Base-by-base conservation (phyloP, 2,113 vertebrate species). In the Empidonax alnorum region DNA sequence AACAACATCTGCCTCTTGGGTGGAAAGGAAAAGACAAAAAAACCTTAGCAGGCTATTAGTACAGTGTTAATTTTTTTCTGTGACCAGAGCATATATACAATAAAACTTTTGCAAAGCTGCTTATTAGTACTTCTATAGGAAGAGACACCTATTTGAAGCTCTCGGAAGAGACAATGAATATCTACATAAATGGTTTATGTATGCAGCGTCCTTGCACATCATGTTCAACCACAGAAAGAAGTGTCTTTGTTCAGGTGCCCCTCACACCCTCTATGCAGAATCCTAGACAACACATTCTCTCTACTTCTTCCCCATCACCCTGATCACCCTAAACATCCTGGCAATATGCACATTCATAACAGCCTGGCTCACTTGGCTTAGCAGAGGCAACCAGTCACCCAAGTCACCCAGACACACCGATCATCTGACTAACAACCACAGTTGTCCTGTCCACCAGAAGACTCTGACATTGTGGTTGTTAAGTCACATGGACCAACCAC, bases 351-450 rank as follows among this genome's bases (percentile, higher is more conserved):
- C 27, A 37, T 7, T 52, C 21, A 0, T 9, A 89, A n/a, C 25
- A 77, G 68, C 37, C 68, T 21, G 13, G 46, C 37, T 56, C 49
- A 28, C 49, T 31, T 24, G 8, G 8, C 61, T 62, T 27, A 41
- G 37, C 72, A 68, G 24, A 66, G 19, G 31, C 31, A 61, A 8
- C 6, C 62, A 46, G 52, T 33, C 41, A 56, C 33, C 6, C 31
- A 37, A 33, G 50, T 37, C 10, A 2, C 44, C 39, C 7, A 6
- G 46, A 28, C 27, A 37, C 0, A 0, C 12, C 14, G 25, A 59
- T 25, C 41, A 44, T n/a, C 33, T 46, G n/a, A 55, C 0, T 3
- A 80, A 58, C 6, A 3, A 6, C 6, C 63, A 55, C 65, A 33
- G 44, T 0, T 65, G 47, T 8, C 25, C 18, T 0, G 0, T 7